Base-by-base conservation (phyloP, 2,113 vertebrate species). In the Tinamus guttatus region DNA sequence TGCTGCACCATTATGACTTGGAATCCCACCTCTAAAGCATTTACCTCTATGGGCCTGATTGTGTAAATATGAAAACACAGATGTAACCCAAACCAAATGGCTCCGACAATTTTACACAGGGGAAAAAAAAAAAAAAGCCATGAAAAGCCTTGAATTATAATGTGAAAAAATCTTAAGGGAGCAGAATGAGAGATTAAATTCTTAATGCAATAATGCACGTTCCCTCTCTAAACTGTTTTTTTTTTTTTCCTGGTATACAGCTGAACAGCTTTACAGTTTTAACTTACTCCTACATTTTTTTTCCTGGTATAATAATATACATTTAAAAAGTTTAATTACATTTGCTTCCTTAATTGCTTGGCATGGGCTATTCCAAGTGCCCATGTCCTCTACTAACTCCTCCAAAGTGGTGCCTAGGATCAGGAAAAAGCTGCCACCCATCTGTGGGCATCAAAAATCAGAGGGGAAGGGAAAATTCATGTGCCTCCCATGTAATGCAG, bases 271-370 rank as follows among this genome's bases (percentile, higher is more conserved):
- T 86, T 82, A 94, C 69, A 65, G 82, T 86, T 87, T 87, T 92
- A 96, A 76, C 54, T 93, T 91, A 49, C 60, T 81, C 70, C 38
- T 51, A 90, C 95, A 89, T 73, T 89, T 68, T 94, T 75, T 88
- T 68, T n/a, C n/a, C n/a, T 94, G 62, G 95, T 94, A 92, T 78
- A 96, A 52, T 96, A 87, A 96, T 78, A 90, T 85, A 78, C 85
- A 67, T 49, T 49, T 93, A 81, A 95, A 90, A 94, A 86, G 38
- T 70, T 87, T 60, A 73, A 94, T 95, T 82, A 54, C 56, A 87
- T 96, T 96, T 88, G 45, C 83, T 95, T 91, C 63, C 95, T 96
- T 80, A 65, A 89, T 82, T 67, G 80, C 38, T 89, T 94, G 75
- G 81, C 81, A 87, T 2, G 52, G 34, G 21, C 80, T 90, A 62